Percentiles rank a stretch among this genome's conserved stretches.
Conservation (phyloP, 2,888 invertebrate genomes). For the Aethes cnicana region DNA sequence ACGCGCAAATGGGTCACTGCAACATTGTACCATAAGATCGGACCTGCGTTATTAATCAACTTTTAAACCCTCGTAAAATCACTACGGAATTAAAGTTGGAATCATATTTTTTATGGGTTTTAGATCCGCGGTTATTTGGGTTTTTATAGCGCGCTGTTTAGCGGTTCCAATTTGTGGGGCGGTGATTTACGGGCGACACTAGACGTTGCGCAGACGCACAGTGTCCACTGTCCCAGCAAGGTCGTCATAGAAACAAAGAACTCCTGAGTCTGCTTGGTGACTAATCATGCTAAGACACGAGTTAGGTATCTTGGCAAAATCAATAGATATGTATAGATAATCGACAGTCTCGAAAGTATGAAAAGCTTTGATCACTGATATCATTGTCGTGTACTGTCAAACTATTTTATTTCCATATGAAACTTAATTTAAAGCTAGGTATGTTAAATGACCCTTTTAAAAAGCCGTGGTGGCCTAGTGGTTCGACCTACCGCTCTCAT, state of each 20-base stretch:
- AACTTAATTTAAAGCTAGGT: too few species aligned
- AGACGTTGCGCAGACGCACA: conserved; percentile 64
- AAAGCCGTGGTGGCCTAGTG: too few species aligned
- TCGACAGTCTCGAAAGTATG: too few species aligned
- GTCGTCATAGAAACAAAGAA: conserved; percentile 12
- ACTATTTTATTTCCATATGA: too few species aligned
- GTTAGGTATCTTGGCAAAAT: not conserved
- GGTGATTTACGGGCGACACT: conserved; percentile 70
- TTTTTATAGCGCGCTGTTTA: conserved; percentile 65
- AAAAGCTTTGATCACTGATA: too few species aligned
- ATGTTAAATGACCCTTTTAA: too few species aligned
- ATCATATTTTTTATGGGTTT: conserved; percentile 80
- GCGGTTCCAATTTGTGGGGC: conserved; percentile 70
- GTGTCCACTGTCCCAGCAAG: not conserved
- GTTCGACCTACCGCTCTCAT: too few species aligned
- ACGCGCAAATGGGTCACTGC: conserved; percentile 70
- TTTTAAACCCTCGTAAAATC: conserved; percentile 78
- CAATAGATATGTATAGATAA: too few species aligned
- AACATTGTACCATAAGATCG: conserved; percentile 70
- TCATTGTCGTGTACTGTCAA: too few species aligned
- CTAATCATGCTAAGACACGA: not conserved
- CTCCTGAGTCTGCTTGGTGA: not conserved
- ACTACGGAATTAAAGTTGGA: conserved; percentile 73
- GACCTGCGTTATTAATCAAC: conserved; percentile 70
- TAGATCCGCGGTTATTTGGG: conserved; percentile 75